Evolutionary conservation across 1,140 invertebrate species (phyloP).

Genomic region (Panonychus citri): DNA sequence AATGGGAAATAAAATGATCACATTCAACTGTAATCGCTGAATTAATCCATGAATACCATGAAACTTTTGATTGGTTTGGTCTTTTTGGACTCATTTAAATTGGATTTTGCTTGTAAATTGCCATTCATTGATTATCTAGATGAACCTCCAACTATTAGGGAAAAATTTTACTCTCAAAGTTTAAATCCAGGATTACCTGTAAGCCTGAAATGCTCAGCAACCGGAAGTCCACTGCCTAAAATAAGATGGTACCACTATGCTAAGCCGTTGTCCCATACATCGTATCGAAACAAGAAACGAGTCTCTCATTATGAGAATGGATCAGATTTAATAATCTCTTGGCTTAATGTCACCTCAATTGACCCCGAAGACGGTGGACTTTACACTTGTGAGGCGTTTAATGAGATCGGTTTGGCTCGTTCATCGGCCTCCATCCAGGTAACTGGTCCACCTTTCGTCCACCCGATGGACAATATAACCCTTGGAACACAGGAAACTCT

Average conservation of each 20-base stretch:
- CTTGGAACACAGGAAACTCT: slow-evolving; percentile 62
- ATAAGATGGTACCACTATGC: slow-evolving; percentile 25
- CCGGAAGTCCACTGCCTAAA: slow-evolving; percentile 17
- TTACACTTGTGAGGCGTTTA: slow-evolving; percentile 62
- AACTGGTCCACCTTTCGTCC: slow-evolving; percentile 56
- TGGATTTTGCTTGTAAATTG: no score
- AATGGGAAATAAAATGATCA: no score
- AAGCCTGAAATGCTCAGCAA: slow-evolving; percentile 17
- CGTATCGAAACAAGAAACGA: slow-evolving; percentile 13
- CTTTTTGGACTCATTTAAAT: no score
- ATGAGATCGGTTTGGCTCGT: slow-evolving; percentile 44
- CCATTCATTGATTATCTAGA: no score
- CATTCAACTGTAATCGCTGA: no score
- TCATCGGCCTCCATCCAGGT: slow-evolving; percentile 70
- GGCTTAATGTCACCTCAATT: slow-evolving; percentile 56
- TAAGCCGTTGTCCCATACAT: slow-evolving; percentile 19
- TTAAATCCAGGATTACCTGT: slow-evolving; percentile 12
- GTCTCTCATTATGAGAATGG: slow-evolving; percentile 18
- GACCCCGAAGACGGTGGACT: slow-evolving; percentile 64
- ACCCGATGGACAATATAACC: slow-evolving; percentile 69
- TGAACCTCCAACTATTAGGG: not conserved
- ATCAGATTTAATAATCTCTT: slow-evolving; percentile 41
- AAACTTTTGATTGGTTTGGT: no score
- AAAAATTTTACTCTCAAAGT: not conserved
- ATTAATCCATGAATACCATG: no score